Evolutionary conservation across 2,888 invertebrate genomes (phyloP), one percentile per base, ranked within the genome.

Genomic region (Ochropleura plecta): DNA sequence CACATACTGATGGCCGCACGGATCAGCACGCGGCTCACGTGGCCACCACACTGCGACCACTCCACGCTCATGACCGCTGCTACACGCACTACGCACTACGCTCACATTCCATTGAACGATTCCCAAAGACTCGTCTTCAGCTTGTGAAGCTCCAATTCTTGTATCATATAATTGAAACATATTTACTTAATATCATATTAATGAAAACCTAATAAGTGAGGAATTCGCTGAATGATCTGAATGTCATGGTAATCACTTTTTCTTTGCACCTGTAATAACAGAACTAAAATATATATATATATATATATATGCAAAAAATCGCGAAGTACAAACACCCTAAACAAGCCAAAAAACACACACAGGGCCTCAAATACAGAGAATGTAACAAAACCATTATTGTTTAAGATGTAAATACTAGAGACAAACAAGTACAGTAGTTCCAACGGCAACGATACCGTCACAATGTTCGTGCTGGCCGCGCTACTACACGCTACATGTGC

Each of bases 11-110:
- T 83, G 72, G 53, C 53, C 5, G 16, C 44, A 14, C 76, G 30
- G 75, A 80, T 85, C 78, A 71, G 67, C 69, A 87, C 60, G 57
- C 88, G 42, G 60, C 76, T 85, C 86, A 87, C 83, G 86, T 80
- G 73, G 68, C 16, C 48, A 40, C 53, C 62, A 60, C 55, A n/a
- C 42, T n/a, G 60, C n/a, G 60, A 62, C 10, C 62, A 62, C 62
- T 44, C 44, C 62, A n/a, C 42, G 42, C 62, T 62, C 62, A 44
- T n/a, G 62, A 44, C 42, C 12, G 42, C 42, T 44, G 30, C n/a
- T 12, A 44, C 60, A 62, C 62, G 44, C 64, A 46, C 30, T 30
- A 30, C 30, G 30, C 30, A 30, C 30, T 30, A 30, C 30, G n/a
- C 44, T 48, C 44, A 42, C 67, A 57, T 67, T 59, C 48, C 51